These are phyloP conservation scores for Thymallus thymallus DNA, from an alignment of 2,113 vertebrate species.

Conservation along the genomic window DNA sequence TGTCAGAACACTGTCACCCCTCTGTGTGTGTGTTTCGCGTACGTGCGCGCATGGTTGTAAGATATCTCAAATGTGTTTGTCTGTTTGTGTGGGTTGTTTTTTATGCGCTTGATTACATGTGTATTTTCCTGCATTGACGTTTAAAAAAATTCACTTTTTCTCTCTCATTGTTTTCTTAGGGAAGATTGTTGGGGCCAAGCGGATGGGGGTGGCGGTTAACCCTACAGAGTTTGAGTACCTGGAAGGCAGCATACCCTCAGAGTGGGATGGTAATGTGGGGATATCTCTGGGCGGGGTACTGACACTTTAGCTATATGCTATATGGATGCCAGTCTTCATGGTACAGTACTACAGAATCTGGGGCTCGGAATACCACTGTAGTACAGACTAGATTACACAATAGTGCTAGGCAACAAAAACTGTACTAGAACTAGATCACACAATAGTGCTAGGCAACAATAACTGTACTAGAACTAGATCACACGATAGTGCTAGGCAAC, in stretches of 20 bases:
- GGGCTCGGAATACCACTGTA: constrained; percentile 10
- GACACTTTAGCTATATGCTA: too few relatives aligned
- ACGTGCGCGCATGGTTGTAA: too few relatives aligned
- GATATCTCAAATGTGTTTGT: constrained; percentile 31
- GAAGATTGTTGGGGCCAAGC: constrained; percentile 78
- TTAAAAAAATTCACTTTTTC: constrained; percentile 17
- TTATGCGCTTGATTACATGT: constrained; percentile 28
- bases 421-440: too few relatives aligned
- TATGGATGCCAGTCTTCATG: constrained; percentile 26
- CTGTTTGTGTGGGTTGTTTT: constrained; percentile 40
- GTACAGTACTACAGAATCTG: constrained; percentile 35
- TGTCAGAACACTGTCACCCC: constrained; percentile 56
- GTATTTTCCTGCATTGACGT: background rate
- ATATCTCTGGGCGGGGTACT: too few relatives aligned
- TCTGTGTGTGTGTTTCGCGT: constrained; percentile 22
- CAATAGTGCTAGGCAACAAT: too few relatives aligned
- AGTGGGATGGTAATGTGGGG: constrained; percentile 90
- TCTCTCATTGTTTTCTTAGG: constrained; percentile 68
- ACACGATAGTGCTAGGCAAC: too few relatives aligned
- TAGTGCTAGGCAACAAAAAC: too few relatives aligned
- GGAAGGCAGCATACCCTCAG: constrained; percentile 82
- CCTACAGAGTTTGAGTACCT: constrained; percentile 76
- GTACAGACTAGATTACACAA: too few relatives aligned
- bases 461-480: background rate
- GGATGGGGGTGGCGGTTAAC: constrained; percentile 79